phyloP scores from a whole-genome alignment of 1,140 invertebrate genomes.

The Chironomus tepperi region DNA sequence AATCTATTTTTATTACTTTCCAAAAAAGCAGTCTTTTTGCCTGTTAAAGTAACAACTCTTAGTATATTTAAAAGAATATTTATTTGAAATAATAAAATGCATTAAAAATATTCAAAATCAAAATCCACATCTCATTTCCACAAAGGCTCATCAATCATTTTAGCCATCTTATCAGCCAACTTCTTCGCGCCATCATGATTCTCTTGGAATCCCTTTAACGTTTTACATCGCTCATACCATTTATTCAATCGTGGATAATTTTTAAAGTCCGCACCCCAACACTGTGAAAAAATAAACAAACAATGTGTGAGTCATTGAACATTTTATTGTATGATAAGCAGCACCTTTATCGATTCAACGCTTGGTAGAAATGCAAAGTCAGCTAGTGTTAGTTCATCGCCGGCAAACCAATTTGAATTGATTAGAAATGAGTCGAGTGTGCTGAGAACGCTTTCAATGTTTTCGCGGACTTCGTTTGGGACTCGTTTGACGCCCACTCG shows the following conservation, averaged over 20 bases:
- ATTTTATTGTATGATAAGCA: conserved; percentile 7
- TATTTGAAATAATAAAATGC: too few species aligned
- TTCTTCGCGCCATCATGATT: not conserved
- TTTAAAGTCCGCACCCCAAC: not conserved
- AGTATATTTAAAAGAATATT: too few species aligned
- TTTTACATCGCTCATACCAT: not conserved
- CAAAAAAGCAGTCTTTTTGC: too few species aligned
- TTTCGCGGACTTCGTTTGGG: not conserved
- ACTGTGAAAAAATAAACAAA: not conserved
- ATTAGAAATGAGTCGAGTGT: not conserved
- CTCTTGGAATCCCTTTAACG: not conserved
- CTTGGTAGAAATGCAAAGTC: not conserved
- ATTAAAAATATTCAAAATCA: too few species aligned
- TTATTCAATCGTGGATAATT: not conserved
- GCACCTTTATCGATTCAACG: not conserved
- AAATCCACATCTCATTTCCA: not conserved
- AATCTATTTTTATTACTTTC: too few species aligned
- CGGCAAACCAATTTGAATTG: conserved; percentile 1
- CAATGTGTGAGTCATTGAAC: not conserved
- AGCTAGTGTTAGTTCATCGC: conserved; percentile 2
- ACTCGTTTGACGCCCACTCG: not conserved
- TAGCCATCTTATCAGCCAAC: not conserved
- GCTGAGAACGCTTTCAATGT: not conserved
- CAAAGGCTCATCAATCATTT: conserved; percentile 9
- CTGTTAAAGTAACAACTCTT: too few species aligned